Evolutionary conservation across 2,113 vertebrate genomes (phyloP), one percentile per base, ranked within the genome.

Genomic region (Gymnorhina tibicen): DNA sequence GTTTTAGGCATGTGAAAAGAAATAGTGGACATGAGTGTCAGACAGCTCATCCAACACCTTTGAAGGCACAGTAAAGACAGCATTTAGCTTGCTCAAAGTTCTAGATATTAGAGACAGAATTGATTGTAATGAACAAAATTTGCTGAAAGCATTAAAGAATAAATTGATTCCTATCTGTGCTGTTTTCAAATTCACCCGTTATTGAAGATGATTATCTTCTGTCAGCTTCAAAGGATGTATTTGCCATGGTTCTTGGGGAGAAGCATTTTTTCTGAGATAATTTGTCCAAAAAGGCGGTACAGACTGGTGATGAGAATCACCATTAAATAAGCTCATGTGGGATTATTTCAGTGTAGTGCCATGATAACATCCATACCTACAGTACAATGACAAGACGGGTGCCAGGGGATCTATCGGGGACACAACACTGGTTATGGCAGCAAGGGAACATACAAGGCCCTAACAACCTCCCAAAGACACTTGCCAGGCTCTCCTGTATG

Each of bases 151-250:
- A 58, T 76, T 74, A 70, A 63, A 74, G 42, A 67, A n/a, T 67
- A 75, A 16, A 6, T 63, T 92, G 79, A 91, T 88, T 93, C 33
- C 9, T 93, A 75, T 84, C 72, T 84, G 24, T 78, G 18, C 19
- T 72, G 33, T 55, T 96, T 96, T 75, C 42, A 81, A 81, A 74
- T 74, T 94, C 47, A 58, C 20, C 18, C 44, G n/a, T 68, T 74
- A 75, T 55, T 22, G 0, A 7, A 93, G 42, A 87, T 63, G 1
- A 87, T 60, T 84, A 91, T 91, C 80, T 84, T 78, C 50, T 68
- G 27, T 70, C 44, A 62, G 12, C 72, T 92, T 96, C 90, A 94
- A 94, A 95, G 79, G 14, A 42, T 87, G 7, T 24, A 78, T 95
- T 94, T 85, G 20, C 37, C 32, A 64, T 24, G 27, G 42, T n/a